Evolutionary conservation across 2,113 vertebrate species (phyloP).

Genomic region (Oenanthe melanoleuca): DNA sequence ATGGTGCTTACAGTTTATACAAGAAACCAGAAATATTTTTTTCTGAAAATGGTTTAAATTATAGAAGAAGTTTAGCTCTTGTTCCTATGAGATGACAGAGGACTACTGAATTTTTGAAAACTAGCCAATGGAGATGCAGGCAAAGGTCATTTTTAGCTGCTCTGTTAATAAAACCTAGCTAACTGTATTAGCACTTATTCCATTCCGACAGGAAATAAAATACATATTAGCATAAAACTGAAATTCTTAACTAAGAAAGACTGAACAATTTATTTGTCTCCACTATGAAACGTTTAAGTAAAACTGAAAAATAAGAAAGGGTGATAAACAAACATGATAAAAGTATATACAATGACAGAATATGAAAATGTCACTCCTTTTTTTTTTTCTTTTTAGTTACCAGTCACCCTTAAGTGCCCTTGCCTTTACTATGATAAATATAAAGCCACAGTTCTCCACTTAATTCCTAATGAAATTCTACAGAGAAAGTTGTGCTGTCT

Average conservation of each 20-base stretch:
- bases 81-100: not conserved
- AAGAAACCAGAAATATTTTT: not conserved
- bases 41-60: conserved; percentile 18
- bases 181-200: not conserved
- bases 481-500: not conserved
- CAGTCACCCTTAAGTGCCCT: not conserved
- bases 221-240: not conserved
- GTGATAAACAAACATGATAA: not conserved
- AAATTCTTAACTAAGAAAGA: not conserved
- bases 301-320: not conserved
- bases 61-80: conserved; percentile 4
- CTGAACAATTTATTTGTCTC: not conserved
- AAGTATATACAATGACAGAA: not conserved
- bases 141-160: not conserved
- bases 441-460: not conserved
- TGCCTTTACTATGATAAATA: not conserved
- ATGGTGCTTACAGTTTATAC: not conserved
- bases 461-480: not conserved
- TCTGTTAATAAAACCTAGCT: not conserved
- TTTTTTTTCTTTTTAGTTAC: not conserved
- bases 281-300: not conserved
- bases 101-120: conserved; percentile 20
- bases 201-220: not conserved
- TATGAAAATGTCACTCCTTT: not conserved
- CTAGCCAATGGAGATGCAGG: not conserved